These are phyloP conservation scores for Cotesia vestalis DNA, from an alignment of 1,140 invertebrate genomes.

Conservation along the genomic window DNA sequence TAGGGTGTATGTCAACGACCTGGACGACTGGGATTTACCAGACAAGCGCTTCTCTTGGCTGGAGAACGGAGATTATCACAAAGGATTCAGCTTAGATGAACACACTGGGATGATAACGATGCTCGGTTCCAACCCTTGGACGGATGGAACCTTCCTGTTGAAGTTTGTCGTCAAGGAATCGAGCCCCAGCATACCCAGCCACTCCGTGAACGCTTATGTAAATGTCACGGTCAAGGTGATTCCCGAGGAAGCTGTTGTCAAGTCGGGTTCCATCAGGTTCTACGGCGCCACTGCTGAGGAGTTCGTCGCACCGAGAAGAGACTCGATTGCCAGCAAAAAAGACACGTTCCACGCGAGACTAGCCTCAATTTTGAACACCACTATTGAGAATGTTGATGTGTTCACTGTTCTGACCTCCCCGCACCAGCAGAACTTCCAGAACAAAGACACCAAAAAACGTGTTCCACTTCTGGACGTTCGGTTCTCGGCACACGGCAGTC, in stretches of 20 bases:
- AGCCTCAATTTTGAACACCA: conserved; percentile 78
- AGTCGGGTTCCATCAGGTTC: conserved; percentile 89
- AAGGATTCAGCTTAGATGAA: conserved; percentile 74
- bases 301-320: conserved; percentile 74
- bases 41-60: conserved; percentile 85
- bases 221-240: conserved; percentile 86
- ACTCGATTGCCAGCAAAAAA: conserved; percentile 76
- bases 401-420: conserved; percentile 85
- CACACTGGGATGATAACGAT: conserved; percentile 87
- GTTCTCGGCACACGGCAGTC: conserved; percentile 91
- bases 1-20: conserved; percentile 88
- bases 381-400: conserved; percentile 86
- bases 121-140: conserved; percentile 69
- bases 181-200: conserved; percentile 59
- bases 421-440: conserved; percentile 68
- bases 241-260: conserved; percentile 87
- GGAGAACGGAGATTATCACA: conserved; percentile 55
- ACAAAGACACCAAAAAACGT: conserved; percentile 23
- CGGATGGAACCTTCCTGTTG: conserved; percentile 74
- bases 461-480: conserved; percentile 76
- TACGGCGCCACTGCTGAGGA: conserved; percentile 82
- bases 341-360: conserved; percentile 76
- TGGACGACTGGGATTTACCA: conserved; percentile 91
- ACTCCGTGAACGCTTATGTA: conserved; percentile 80
- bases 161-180: conserved; percentile 78